Evolutionary conservation across 2,113 vertebrate genomes (phyloP), one percentile per base, ranked within the genome.

Genomic region (Speoplatyrhinus poulsoni): DNA sequence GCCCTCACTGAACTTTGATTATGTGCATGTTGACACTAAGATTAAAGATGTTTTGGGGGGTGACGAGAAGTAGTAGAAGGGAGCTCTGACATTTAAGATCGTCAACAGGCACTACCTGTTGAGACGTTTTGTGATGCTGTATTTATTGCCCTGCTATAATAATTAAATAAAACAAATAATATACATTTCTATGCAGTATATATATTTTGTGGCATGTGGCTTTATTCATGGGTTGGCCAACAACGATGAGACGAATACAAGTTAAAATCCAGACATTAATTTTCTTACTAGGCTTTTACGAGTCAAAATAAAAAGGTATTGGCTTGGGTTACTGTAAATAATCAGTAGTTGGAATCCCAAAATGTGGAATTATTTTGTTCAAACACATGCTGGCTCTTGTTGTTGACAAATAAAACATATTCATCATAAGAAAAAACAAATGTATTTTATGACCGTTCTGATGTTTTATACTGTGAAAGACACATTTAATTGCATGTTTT

Each of bases 31-130:
- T 50, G 57, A 64, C 53, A 65, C 67, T 76, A 67, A 77, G 83
- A 85, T 87, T 87, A 88, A 90, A 88, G 82, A 77, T 83, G 71
- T 67, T 26, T 26, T 72, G 84, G 80, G 73, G 72, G 79, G 81
- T 82, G n/a, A 12, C 41, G 82, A 84, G 59, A 70, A 26, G 26
- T 19, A 19, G 19, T 26, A 26, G 26, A 69, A 83, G 76, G 70
- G 80, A 81, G 83, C 70, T 77, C 78, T 89, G 89, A 90, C 89
- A 89, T 90, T 90, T 90, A 85, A 69, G 87, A 55, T 69, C 78
- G 78, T 79, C 80, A 76, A 68, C 77, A 81, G 70, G 65, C 72
- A 77, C 52, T 15, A 48, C 84, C 81, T 52, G 62, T 3, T 61
- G 68, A 41, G 36, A 41, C 4, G 36, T 6, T 41, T 41, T 41